A percentile compares a stretch with the other conserved stretches of the same genome.
These are phyloP conservation scores for Egretta garzetta DNA, from an alignment of 2,113 vertebrate species.

Conservation along the genomic window DNA sequence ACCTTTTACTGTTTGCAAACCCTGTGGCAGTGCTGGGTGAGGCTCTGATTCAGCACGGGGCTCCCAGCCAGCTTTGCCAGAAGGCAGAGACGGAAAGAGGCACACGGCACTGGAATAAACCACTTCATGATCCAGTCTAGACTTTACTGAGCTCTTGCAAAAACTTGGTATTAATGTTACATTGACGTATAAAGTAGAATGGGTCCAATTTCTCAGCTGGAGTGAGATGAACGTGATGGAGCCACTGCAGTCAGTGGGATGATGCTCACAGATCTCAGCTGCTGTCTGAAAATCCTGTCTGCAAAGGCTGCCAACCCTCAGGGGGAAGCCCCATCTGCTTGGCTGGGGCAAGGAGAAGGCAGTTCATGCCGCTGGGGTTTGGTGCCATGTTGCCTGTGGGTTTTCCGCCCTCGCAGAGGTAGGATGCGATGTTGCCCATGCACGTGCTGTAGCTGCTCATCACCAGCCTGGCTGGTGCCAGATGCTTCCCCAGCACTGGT, in stretches of 20 bases:
- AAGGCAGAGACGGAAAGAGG: neutral
- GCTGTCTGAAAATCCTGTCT: neutral
- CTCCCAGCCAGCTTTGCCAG: neutral
- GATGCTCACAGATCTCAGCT: slow-evolving; percentile 34
- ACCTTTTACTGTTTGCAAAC: neutral
- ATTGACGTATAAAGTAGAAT: slow-evolving; percentile 48
- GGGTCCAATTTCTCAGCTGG: slow-evolving; percentile 49
- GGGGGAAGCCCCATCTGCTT: neutral
- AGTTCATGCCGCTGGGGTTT: neutral
- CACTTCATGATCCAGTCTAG: slow-evolving; percentile 25
- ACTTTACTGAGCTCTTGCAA: slow-evolving; percentile 67
- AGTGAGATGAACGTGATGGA: slow-evolving; percentile 39
- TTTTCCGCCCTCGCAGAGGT: neutral
- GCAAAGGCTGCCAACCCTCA: neutral
- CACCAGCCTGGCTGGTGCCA: neutral
- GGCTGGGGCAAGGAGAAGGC: neutral
- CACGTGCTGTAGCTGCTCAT: neutral
- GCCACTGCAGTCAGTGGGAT: neutral
- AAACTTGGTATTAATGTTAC: slow-evolving; percentile 58
- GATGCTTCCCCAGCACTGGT: neutral
- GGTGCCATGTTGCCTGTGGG: neutral
- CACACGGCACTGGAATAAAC: neutral
- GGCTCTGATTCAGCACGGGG: neutral
- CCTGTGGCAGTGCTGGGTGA: neutral
- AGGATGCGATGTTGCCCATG: neutral